phyloP scores from a whole-genome alignment of 2,797 vertebrate genomes.

The Urocyon cinereoargenteus region DNA sequence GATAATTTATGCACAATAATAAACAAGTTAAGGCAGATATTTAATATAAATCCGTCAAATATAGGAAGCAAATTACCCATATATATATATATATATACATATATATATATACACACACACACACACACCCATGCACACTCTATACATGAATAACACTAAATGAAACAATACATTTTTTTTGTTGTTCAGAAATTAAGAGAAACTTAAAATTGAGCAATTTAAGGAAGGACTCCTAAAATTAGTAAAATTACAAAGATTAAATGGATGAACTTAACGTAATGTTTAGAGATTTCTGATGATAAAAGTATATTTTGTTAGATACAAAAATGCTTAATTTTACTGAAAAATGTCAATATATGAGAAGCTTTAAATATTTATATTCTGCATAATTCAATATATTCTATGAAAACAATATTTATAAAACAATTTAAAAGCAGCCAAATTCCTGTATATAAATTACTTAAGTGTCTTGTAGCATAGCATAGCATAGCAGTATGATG shows the following conservation, averaged over 20 bases:
- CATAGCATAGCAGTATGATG: background rate
- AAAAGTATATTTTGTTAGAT: background rate
- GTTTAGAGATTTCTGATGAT: background rate
- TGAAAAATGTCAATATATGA: background rate
- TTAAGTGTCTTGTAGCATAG: background rate
- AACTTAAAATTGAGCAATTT: background rate
- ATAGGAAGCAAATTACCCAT: background rate
- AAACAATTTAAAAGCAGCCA: background rate
- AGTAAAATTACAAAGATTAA: background rate
- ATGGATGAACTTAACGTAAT: background rate
- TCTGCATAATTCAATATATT: background rate
- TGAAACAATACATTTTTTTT: background rate
- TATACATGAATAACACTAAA: background rate
- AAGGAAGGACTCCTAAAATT: background rate
- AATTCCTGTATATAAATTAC: background rate
- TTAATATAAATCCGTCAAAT: background rate
- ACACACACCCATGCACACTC: background rate
- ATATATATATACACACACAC: accelerated
- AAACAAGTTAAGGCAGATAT: background rate
- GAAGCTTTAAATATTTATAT: background rate
- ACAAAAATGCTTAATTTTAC: background rate
- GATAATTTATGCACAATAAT: background rate
- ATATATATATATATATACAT: background rate
- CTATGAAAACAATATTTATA: background rate
- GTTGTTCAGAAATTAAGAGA: background rate